Conservation (phyloP, 2,797 vertebrate species). For the Sebastes hubbsi region DNA sequence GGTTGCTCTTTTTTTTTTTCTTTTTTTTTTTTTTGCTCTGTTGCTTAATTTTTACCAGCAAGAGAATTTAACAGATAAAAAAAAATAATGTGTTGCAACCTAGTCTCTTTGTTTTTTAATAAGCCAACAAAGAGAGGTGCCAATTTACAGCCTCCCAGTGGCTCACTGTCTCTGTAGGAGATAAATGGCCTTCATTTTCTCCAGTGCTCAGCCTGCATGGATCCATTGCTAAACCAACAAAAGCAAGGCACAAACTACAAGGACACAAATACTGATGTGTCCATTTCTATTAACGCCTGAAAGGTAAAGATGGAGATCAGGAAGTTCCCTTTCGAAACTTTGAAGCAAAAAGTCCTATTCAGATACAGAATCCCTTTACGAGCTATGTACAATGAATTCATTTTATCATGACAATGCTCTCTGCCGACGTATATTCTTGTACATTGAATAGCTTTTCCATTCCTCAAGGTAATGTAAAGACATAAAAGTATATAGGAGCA, state of each 20-base stretch:
- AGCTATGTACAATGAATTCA: not conserved
- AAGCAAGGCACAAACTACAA: constrained; percentile 21
- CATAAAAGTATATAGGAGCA: not conserved
- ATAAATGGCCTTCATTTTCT: constrained; percentile 74
- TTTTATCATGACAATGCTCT: not conserved
- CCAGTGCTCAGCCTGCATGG: constrained; percentile 28
- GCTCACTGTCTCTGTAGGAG: constrained; percentile 48
- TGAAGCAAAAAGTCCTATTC: not conserved
- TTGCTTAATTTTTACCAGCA: not conserved
- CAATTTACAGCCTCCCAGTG: constrained; percentile 54
- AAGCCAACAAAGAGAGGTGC: constrained; percentile 29
- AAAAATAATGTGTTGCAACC: constrained; percentile 21
- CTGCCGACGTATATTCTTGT: not conserved
- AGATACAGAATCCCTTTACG: not conserved
- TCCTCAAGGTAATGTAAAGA: not conserved
- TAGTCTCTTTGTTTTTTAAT: constrained; percentile 39
- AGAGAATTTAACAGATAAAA: constrained; percentile 30
- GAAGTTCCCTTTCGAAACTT: not conserved
- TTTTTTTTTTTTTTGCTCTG: not conserved
- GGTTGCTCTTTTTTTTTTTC: not conserved
- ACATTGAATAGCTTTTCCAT: not conserved
- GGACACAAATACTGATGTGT: not conserved
- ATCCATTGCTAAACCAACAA: constrained; percentile 25
- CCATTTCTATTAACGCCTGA: not conserved
- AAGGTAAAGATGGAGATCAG: not conserved